Percentiles rank a stretch among this genome's conserved stretches.
Evolutionary conservation across 2,797 vertebrate species (phyloP).

Genomic region (Acanthiza pusilla): DNA sequence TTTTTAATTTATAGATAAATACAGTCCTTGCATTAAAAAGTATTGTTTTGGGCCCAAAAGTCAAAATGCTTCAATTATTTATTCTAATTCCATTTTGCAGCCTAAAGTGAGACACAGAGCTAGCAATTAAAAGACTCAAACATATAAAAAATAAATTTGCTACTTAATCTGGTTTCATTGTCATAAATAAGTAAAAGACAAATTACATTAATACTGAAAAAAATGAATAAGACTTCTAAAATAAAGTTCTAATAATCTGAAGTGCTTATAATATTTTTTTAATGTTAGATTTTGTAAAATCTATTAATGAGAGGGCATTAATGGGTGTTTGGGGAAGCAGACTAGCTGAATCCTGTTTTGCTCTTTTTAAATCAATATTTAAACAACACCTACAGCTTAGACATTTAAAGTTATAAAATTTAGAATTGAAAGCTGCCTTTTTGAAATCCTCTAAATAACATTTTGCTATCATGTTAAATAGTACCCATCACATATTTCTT

Average conservation of each 20-base stretch:
- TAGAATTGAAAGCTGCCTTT: background rate
- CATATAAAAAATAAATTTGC: background rate
- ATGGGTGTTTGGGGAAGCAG: background rate
- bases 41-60: background rate
- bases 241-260: background rate
- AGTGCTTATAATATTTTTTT: background rate
- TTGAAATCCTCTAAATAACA: background rate
- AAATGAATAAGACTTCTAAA: background rate
- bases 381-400: background rate
- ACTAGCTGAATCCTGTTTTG: background rate
- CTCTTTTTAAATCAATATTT: background rate
- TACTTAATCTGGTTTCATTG: background rate
- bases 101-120: background rate
- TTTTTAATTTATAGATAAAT: background rate
- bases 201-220: background rate
- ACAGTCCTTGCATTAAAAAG: background rate
- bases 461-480: background rate
- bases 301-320: background rate
- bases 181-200: background rate
- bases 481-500: background rate
- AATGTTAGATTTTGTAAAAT: background rate
- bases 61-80: background rate
- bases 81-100: background rate
- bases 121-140: background rate
- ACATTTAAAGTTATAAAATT: background rate